phyloP scores from a whole-genome alignment of 2,113 vertebrate genomes.

The Cyprinodon tularosa region DNA sequence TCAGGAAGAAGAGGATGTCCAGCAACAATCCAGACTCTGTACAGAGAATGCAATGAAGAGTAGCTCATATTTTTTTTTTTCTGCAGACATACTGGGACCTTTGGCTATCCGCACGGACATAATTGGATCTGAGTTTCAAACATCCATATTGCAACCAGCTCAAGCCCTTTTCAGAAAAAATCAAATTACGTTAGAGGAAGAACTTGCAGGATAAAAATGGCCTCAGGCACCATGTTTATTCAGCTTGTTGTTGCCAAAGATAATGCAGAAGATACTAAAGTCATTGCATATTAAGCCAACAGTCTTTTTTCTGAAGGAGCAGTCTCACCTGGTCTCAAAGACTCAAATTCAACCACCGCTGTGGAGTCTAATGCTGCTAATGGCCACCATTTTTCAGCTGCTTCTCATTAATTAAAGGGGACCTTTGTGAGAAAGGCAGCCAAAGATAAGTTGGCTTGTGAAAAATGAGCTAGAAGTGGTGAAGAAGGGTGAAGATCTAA shows the following conservation, averaged over 20 bases:
- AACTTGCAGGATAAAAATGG: slow-evolving; percentile 11
- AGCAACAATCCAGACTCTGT: not conserved
- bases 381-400: slow-evolving; percentile 20
- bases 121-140: slow-evolving; percentile 15
- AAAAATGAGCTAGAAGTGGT: slow-evolving; percentile 15
- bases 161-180: slow-evolving; percentile 3
- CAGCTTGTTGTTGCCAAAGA: slow-evolving; percentile 23
- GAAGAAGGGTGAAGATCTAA: not conserved
- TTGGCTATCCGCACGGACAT: slow-evolving; percentile 5
- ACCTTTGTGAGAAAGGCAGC: slow-evolving; percentile 9
- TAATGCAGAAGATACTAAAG: slow-evolving; percentile 28
- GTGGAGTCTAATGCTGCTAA: slow-evolving; percentile 3
- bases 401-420: slow-evolving; percentile 2
- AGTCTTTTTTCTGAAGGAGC: slow-evolving; percentile 28
- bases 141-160: not conserved
- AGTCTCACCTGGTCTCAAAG: slow-evolving; percentile 17
- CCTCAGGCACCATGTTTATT: slow-evolving; percentile 21
- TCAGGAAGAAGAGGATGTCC: slow-evolving; percentile 3
- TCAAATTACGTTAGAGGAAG: slow-evolving; percentile 24
- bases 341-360: not conserved
- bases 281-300: slow-evolving; percentile 30
- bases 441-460: not conserved
- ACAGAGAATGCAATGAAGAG: not conserved
- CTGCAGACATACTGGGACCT: slow-evolving; percentile 1
- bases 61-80: slow-evolving; percentile 5